These are phyloP conservation scores for Lineus longissimus DNA, from an alignment of 1,140 invertebrate genomes.

Conservation along the genomic window DNA sequence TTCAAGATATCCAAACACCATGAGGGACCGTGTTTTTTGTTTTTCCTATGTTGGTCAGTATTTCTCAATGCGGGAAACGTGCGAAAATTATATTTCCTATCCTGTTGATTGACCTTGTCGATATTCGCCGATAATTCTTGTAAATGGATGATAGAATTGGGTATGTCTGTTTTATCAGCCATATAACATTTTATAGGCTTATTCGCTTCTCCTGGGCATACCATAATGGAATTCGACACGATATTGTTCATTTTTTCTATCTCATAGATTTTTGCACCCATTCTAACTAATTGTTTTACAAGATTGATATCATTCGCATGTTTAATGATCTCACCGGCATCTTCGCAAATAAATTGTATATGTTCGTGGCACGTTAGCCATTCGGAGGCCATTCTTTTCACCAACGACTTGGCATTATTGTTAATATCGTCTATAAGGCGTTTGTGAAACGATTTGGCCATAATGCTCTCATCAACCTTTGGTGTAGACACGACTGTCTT, in stretches of 20 bases:
- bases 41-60: neutral
- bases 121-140: neutral
- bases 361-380: constrained; percentile 3
- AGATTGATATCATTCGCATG: constrained; percentile 1
- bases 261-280: constrained; percentile 5
- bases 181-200: constrained; percentile 6
- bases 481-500: neutral
- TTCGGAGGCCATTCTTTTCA: constrained; percentile 1
- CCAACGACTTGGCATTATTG: neutral
- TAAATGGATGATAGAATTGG: constrained; percentile 6
- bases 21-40: constrained; percentile 1
- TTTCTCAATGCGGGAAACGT: neutral
- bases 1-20: constrained; percentile 7
- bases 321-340: constrained; percentile 3
- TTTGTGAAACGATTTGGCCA: constrained; percentile 1
- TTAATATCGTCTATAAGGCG: constrained; percentile 1
- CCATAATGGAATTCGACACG: neutral
- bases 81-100: neutral
- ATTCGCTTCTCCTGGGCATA: neutral
- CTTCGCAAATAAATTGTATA: constrained; percentile 4
- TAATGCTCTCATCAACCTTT: neutral
- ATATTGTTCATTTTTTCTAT: constrained; percentile 4
- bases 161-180: constrained; percentile 1
- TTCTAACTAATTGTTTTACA: constrained; percentile 3
- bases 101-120: neutral